phyloP scores from a whole-genome alignment of 2,888 invertebrate genomes.

The Neelides folsomi region DNA sequence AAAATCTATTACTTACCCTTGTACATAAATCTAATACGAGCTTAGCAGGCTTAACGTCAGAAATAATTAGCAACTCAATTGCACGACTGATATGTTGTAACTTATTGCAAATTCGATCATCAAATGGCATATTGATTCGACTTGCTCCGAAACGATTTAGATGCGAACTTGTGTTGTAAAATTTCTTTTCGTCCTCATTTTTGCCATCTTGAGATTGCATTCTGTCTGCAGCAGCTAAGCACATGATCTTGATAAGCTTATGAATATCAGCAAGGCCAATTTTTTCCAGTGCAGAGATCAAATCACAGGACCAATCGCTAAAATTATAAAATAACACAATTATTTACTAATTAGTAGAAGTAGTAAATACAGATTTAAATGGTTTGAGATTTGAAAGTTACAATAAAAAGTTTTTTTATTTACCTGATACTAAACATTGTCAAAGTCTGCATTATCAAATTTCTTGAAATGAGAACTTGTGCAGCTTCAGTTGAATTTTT shows the following conservation, averaged over 20 bases:
- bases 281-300: conserved; percentile 40
- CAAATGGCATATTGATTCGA: conserved; percentile 26
- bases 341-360: too few species aligned
- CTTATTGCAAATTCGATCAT: conserved; percentile 25
- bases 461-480: conserved; percentile 45
- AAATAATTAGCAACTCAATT: conserved; percentile 21
- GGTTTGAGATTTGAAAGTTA: too few species aligned
- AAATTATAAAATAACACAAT: conserved; percentile 6
- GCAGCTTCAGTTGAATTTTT: conserved; percentile 43
- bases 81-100: conserved; percentile 30
- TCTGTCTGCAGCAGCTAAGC: conserved; percentile 46
- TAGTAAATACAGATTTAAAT: too few species aligned
- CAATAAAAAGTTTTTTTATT: neutral
- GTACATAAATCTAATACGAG: conserved; percentile 48
- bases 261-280: conserved; percentile 47
- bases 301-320: conserved; percentile 40
- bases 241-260: conserved; percentile 48
- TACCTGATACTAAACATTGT: conserved; percentile 41
- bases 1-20: conserved; percentile 40
- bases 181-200: conserved; percentile 18
- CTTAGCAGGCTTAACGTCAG: conserved; percentile 43
- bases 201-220: conserved; percentile 33
- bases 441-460: conserved; percentile 45
- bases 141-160: conserved; percentile 9
- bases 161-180: conserved; percentile 12